These are phyloP conservation scores for Heteractis magnifica DNA, from an alignment of 92 coral and sea anemone species.

Conservation along the genomic window DNA sequence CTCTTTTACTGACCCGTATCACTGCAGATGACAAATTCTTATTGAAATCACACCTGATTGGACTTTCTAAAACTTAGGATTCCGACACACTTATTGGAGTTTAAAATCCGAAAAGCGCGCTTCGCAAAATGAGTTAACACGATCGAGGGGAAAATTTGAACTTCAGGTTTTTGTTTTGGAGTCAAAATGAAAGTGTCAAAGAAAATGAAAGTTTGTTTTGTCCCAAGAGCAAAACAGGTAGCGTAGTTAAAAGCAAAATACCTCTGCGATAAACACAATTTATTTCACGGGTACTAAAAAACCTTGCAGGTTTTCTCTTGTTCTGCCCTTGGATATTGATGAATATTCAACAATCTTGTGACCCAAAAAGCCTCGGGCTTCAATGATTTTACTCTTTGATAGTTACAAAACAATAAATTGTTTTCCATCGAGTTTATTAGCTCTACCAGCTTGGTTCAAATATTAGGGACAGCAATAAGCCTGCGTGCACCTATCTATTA, in stretches of 20 bases:
- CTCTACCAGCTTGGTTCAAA: not conserved
- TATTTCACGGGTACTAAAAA: slow-evolving; percentile 21
- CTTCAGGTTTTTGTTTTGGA: slow-evolving; percentile 9
- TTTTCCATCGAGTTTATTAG: slow-evolving; percentile 21
- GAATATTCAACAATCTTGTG: slow-evolving; percentile 37
- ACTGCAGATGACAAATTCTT: slow-evolving; percentile 8
- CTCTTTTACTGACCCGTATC: slow-evolving; percentile 33
- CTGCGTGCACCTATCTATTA: not conserved
- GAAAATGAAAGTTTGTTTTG: slow-evolving; percentile 23
- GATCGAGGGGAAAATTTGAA: not conserved
- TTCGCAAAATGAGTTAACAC: slow-evolving; percentile 6
- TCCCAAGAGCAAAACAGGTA: slow-evolving; percentile 26
- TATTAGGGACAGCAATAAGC: not conserved
- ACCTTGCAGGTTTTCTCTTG: slow-evolving; percentile 41
- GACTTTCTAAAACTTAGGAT: slow-evolving; percentile 16
- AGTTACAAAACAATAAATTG: slow-evolving; percentile 16
- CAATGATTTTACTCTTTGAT: slow-evolving; percentile 19
- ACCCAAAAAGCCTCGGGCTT: not conserved
- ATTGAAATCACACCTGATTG: slow-evolving; percentile 29
- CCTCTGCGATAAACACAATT: slow-evolving; percentile 18
- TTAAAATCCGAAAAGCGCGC: not conserved
- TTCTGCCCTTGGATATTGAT: slow-evolving; percentile 22
- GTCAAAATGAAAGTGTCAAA: slow-evolving; percentile 20
- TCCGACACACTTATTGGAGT: slow-evolving; percentile 19
- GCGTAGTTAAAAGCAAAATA: slow-evolving; percentile 20